phyloP scores from a whole-genome alignment of 2,797 vertebrate species.

The Potorous gilbertii region DNA sequence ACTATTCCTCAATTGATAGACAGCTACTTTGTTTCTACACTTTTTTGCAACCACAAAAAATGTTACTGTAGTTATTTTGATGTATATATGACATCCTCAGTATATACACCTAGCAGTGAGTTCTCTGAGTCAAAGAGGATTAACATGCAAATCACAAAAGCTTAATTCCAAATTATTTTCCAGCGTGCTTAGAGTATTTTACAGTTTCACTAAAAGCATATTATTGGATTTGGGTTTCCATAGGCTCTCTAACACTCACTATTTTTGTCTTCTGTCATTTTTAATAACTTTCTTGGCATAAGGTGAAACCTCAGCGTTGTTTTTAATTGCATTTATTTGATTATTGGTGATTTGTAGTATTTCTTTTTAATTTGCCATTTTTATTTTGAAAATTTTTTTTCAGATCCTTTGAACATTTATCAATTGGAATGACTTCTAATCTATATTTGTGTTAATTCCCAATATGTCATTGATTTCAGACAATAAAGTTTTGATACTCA shows the following conservation, averaged over 20 bases:
- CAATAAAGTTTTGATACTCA: neutral
- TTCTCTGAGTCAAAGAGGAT: neutral
- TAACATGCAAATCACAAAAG: neutral
- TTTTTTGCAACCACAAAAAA: neutral
- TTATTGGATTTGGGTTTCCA: neutral
- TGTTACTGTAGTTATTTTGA: neutral
- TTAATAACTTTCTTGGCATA: neutral
- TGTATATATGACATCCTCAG: neutral
- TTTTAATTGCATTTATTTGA: neutral
- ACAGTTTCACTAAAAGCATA: neutral
- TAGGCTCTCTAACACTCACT: neutral
- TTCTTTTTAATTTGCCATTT: neutral
- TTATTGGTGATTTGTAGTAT: neutral
- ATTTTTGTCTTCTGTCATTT: neutral
- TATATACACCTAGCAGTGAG: neutral
- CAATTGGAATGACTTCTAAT: neutral
- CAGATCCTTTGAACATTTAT: neutral
- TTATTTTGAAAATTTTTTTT: neutral
- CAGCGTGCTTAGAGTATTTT: neutral
- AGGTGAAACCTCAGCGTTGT: neutral
- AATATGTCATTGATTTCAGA: neutral
- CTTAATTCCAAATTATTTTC: neutral
- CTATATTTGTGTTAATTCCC: neutral
- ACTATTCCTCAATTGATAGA: neutral
- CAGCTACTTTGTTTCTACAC: neutral